Evolutionary conservation across 2,113 vertebrate species (phyloP).

Genomic region (Prionailurus viverrinus): DNA sequence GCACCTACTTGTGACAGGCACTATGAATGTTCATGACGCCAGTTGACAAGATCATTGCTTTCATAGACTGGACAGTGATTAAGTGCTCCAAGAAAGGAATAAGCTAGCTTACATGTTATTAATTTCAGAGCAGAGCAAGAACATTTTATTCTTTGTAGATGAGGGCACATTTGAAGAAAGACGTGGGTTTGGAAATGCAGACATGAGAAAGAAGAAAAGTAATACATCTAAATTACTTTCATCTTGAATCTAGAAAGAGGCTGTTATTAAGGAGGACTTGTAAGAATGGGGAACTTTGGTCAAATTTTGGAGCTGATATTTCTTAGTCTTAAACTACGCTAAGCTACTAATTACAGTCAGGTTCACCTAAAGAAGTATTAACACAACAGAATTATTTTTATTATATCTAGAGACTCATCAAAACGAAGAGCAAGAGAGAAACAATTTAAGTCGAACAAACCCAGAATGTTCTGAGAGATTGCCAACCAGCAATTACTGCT

Average conservation of each 20-base stretch:
- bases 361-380: not conserved
- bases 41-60: not conserved
- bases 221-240: not conserved
- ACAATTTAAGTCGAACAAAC: constrained; percentile 19
- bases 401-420: not conserved
- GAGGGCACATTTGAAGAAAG: not conserved
- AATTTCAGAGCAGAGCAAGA: not conserved
- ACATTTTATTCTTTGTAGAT: not conserved
- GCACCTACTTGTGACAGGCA: not conserved
- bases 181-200: not conserved
- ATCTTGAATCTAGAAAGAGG: not conserved
- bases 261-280: not conserved
- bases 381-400: not conserved
- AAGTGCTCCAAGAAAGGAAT: not conserved
- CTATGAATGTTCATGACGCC: not conserved
- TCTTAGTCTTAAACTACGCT: not conserved
- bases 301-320: not conserved
- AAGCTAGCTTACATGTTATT: not conserved
- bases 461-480: not conserved
- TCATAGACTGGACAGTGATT: not conserved
- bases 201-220: not conserved
- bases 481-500: not conserved
- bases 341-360: not conserved
- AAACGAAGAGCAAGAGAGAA: constrained; percentile 38
- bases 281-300: not conserved